Percentiles rank a stretch among this genome's conserved stretches.
Conservation (phyloP, 2,113 vertebrate species). For the Phyllostomus discolor region DNA sequence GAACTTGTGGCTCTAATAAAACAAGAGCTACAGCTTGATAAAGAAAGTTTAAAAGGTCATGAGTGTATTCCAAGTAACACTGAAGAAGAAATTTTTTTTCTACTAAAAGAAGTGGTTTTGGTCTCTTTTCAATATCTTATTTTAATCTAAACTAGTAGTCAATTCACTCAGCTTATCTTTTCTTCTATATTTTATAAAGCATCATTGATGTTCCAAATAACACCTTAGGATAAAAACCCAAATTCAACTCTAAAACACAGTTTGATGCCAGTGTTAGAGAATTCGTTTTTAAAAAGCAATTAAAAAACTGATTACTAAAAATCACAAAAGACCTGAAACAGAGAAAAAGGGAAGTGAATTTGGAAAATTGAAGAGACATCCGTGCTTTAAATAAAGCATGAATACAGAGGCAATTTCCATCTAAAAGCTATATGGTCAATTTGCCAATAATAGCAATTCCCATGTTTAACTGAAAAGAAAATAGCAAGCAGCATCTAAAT, state of each 20-base stretch:
- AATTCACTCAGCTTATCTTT: not conserved
- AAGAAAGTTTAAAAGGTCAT: not conserved
- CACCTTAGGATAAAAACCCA: not conserved
- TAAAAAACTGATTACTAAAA: constrained; percentile 23
- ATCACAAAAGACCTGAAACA: not conserved
- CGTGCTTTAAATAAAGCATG: constrained; percentile 30
- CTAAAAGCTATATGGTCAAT: constrained; percentile 30
- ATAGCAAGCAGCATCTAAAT: constrained; percentile 13
- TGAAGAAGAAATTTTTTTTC: not conserved
- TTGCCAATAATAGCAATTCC: constrained; percentile 50
- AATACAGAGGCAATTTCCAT: constrained; percentile 20
- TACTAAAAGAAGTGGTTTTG: not conserved
- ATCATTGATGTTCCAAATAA: not conserved
- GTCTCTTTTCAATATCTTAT: not conserved
- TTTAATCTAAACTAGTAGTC: constrained; percentile 23
- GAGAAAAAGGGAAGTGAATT: constrained; percentile 1
- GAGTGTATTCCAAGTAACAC: not conserved
- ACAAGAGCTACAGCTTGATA: not conserved
- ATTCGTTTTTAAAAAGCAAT: not conserved
- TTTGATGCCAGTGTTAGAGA: not conserved
- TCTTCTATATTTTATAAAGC: constrained; percentile 10
- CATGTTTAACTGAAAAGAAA: constrained; percentile 56
- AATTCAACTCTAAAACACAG: constrained; percentile 51
- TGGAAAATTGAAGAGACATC: constrained; percentile 23
- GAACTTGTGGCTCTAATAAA: not conserved